A percentile compares a stretch with the other conserved stretches of the same genome.
These are phyloP conservation scores for Oncopodura yosiiana DNA, from an alignment of 1,140 invertebrate genomes.

Conservation along the genomic window DNA sequence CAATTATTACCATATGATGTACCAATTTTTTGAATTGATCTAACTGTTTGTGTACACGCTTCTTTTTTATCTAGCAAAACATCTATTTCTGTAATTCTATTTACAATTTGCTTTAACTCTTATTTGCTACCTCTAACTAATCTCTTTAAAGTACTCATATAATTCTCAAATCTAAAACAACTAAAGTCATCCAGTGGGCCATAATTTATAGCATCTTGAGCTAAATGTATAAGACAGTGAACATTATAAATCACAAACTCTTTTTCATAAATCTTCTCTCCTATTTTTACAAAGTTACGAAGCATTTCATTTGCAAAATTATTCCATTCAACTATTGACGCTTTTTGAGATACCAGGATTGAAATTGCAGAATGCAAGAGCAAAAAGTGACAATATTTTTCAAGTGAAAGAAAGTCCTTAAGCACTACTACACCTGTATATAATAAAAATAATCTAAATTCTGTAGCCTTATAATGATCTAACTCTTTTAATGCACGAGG, in stretches of 20 bases:
- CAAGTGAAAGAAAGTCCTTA: neutral
- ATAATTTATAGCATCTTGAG: constrained; percentile 38
- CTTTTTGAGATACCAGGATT: constrained; percentile 23
- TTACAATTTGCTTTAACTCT: neutral
- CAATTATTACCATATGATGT: neutral
- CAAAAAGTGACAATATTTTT: constrained; percentile 40
- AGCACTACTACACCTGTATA: constrained; percentile 21
- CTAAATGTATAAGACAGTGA: constrained; percentile 39
- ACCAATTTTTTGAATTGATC: neutral
- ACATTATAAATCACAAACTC: constrained; percentile 40
- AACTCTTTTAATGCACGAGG: neutral
- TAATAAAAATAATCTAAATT: constrained; percentile 24
- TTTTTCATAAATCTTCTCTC: constrained; percentile 35
- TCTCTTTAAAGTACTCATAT: constrained; percentile 36
- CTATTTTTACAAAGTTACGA: constrained; percentile 36
- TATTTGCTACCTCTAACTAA: neutral
- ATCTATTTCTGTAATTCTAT: neutral
- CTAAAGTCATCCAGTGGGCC: constrained; percentile 37
- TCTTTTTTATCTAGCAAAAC: neutral
- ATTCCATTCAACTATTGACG: neutral
- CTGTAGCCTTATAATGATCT: constrained; percentile 27
- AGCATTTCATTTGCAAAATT: constrained; percentile 37
- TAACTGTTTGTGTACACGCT: neutral
- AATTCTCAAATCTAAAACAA: constrained; percentile 41
- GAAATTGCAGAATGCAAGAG: constrained; percentile 37